phyloP scores from a whole-genome alignment of 2,113 vertebrate species.

The Recurvirostra avosetta region DNA sequence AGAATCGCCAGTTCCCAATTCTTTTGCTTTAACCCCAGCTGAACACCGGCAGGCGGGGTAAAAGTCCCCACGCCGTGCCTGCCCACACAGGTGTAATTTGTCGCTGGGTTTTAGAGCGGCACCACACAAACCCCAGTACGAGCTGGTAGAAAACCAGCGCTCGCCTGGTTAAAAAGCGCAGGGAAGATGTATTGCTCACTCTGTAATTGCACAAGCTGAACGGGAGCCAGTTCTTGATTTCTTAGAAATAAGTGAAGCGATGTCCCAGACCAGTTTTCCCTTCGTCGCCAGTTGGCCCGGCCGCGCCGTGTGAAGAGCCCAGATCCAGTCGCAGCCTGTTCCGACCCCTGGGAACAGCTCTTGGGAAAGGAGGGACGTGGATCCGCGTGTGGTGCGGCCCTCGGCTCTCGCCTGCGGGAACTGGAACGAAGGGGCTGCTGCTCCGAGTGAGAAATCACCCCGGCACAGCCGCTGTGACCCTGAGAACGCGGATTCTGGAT shows the following conservation, averaged over 20 bases:
- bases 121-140: background rate
- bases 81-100: background rate
- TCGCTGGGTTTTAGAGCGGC: background rate
- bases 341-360: background rate
- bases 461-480: background rate
- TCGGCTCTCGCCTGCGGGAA: rapidly evolving
- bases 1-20: background rate
- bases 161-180: background rate
- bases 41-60: rapidly evolving
- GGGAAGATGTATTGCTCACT: background rate
- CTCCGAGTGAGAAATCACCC: background rate
- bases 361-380: background rate
- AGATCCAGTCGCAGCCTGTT: conserved; percentile 5
- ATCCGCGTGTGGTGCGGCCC: rapidly evolving
- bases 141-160: background rate
- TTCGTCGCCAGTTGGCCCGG: background rate
- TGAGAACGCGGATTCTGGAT: background rate
- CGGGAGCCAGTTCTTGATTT: background rate
- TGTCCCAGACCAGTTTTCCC: conserved; percentile 2
- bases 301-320: background rate
- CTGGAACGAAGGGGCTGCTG: background rate
- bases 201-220: conserved; percentile 28
- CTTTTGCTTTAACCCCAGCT: background rate
- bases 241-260: background rate
- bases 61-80: background rate